Evolutionary conservation across 2,113 vertebrate genomes (phyloP).

Genomic region (Lepisosteus oculatus): DNA sequence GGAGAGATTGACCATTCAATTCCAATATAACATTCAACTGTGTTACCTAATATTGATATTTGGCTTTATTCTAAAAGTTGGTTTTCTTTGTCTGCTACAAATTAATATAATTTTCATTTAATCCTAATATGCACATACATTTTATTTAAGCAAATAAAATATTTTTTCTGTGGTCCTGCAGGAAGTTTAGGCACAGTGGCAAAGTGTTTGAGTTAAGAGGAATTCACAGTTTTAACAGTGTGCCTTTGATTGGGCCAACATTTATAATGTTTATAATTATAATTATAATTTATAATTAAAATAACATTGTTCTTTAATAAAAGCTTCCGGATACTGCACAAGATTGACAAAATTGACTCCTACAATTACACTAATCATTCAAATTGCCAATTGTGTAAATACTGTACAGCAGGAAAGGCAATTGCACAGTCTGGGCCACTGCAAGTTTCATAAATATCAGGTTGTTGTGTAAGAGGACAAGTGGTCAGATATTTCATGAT

Average conservation of each 20-base stretch:
- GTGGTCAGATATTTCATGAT: no score
- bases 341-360: background rate
- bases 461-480: no score
- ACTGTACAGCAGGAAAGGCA: no score
- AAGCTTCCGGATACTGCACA: background rate
- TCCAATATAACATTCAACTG: conserved; percentile 43
- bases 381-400: no score
- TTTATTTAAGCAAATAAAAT: conserved; percentile 72
- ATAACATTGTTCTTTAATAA: background rate
- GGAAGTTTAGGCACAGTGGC: conserved; percentile 37
- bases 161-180: conserved; percentile 46
- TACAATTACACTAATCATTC: no score
- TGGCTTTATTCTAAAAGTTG: conserved; percentile 56
- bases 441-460: no score
- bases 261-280: background rate
- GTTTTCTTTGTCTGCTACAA: conserved; percentile 65
- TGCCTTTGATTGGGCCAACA: background rate
- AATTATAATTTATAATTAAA: background rate
- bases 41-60: conserved; percentile 51
- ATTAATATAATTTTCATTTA: conserved; percentile 66
- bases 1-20: conserved; percentile 21
- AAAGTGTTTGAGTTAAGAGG: background rate
- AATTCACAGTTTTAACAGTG: background rate
- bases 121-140: conserved; percentile 75
- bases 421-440: no score